Conservation (phyloP, 2,113 vertebrate genomes). For the Gorsachius goisagi region DNA sequence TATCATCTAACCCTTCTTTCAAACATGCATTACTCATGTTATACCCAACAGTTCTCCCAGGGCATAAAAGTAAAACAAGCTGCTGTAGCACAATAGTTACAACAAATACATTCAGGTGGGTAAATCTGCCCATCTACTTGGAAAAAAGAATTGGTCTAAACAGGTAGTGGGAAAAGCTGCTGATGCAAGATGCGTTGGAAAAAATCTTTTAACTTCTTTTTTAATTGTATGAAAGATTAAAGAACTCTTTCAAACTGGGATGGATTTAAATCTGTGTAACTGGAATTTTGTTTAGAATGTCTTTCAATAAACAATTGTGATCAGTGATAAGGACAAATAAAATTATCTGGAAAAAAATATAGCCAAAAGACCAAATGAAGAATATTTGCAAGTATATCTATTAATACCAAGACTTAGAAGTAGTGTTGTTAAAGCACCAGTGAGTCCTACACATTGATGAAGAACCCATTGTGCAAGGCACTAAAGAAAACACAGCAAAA, state of each 20-base stretch:
- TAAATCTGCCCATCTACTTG: background rate
- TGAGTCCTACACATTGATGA: background rate
- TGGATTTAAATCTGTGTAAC: background rate
- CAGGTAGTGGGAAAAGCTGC: background rate
- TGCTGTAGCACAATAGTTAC: background rate
- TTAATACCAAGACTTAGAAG: background rate
- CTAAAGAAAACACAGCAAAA: background rate
- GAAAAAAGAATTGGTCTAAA: rapidly evolving
- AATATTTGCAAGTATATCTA: background rate
- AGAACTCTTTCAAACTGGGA: background rate
- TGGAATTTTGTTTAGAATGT: background rate
- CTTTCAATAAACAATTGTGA: background rate
- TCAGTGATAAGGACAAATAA: background rate
- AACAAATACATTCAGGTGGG: background rate
- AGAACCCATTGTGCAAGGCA: background rate
- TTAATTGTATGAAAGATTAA: background rate
- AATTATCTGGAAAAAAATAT: background rate
- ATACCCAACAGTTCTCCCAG: background rate
- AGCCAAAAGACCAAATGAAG: background rate
- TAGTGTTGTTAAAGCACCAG: background rate
- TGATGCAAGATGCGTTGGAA: background rate
- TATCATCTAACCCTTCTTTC: background rate
- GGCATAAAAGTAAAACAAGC: background rate
- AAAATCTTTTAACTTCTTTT: background rate
- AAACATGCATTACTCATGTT: background rate